phyloP scores from a whole-genome alignment of 1,140 invertebrate species.

The Conus ventricosus region DNA sequence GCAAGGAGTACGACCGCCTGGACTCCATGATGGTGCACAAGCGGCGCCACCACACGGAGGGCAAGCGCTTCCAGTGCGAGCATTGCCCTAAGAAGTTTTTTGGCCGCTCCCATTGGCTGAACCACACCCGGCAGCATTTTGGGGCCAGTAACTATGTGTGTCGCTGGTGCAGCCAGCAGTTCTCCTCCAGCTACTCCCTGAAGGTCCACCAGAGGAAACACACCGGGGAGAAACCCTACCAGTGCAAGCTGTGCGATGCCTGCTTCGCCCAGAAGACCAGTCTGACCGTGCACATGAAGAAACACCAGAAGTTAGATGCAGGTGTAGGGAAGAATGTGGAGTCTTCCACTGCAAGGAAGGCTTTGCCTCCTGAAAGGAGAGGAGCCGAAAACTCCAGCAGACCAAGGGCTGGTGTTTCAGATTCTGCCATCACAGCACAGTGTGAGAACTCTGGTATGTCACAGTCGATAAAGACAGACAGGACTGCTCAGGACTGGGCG shows the following conservation, averaged over 20 bases:
- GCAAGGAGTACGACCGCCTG: neutral
- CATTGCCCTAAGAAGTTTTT: conserved; percentile 27
- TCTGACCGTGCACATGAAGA: conserved; percentile 35
- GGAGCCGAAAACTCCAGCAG: too few relatives aligned
- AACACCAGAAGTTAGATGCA: conserved; percentile 10
- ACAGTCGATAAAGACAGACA: too few relatives aligned
- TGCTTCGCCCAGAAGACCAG: conserved; percentile 32
- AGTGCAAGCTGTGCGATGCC: conserved; percentile 31
- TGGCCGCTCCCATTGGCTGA: conserved; percentile 17
- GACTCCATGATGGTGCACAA: neutral
- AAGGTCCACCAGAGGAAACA: conserved; percentile 74
- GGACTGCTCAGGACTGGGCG: too few relatives aligned
- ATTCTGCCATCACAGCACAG: too few relatives aligned
- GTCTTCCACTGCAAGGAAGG: too few relatives aligned
- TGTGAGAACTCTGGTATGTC: too few relatives aligned
- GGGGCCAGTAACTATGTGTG: conserved; percentile 44
- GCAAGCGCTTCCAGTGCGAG: conserved; percentile 10
- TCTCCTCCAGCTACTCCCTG: conserved; percentile 31
- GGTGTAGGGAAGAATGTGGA: too few relatives aligned
- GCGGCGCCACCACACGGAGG: conserved; percentile 2
- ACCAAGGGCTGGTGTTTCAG: too few relatives aligned
- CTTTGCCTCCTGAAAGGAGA: too few relatives aligned
- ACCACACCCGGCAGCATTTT: conserved; percentile 42
- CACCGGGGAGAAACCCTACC: conserved; percentile 82
- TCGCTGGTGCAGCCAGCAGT: conserved; percentile 47